These are phyloP conservation scores for Piezodorus guildinii DNA, from an alignment of 1,140 invertebrate species.

Conservation along the genomic window DNA sequence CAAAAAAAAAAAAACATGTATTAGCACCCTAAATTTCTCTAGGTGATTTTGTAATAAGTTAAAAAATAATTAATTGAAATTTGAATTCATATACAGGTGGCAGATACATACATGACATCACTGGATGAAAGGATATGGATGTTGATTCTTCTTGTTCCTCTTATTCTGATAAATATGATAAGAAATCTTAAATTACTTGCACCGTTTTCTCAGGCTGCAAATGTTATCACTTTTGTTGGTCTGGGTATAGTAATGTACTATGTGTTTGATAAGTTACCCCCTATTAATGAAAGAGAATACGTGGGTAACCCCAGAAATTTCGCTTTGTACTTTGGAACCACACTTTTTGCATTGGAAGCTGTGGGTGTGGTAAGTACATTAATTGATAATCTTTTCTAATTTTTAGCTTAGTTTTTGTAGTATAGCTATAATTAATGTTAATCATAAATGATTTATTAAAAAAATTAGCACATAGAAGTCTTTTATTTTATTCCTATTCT, in stretches of 20 bases:
- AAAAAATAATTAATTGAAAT: no score
- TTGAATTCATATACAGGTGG: slow-evolving; percentile 34
- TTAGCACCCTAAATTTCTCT: no score
- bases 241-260: slow-evolving; percentile 58
- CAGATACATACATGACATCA: slow-evolving; percentile 34
- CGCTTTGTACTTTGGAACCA: slow-evolving; percentile 73
- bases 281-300: slow-evolving; percentile 41
- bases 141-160: slow-evolving; percentile 51
- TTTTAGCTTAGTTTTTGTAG: no score
- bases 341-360: slow-evolving; percentile 79
- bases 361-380: slow-evolving; percentile 62
- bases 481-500: no score
- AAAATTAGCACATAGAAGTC: no score
- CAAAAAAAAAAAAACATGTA: no score
- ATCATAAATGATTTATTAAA: no score
- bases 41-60: no score
- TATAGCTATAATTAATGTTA: no score
- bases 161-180: slow-evolving; percentile 60
- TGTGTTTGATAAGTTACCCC: slow-evolving; percentile 47
- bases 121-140: slow-evolving; percentile 40
- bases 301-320: slow-evolving; percentile 44
- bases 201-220: slow-evolving; percentile 69
- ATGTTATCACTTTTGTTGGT: slow-evolving; percentile 55
- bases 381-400: background rate
- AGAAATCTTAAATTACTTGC: slow-evolving; percentile 66